phyloP scores from a whole-genome alignment of 2,113 vertebrate genomes.

The Typhlomys cinereus region DNA sequence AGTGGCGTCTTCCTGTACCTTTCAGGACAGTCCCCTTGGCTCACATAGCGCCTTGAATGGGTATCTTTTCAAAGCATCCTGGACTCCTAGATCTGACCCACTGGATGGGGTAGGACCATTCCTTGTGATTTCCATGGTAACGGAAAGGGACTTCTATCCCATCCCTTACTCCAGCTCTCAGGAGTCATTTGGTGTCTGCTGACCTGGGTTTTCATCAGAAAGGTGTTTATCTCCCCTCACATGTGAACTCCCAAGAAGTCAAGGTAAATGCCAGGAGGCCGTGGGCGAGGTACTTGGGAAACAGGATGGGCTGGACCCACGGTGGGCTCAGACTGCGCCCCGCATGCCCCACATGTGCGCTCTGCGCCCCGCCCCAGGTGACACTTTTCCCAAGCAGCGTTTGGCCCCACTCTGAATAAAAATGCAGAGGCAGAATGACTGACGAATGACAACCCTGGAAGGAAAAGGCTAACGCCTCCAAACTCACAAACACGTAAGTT shows the following conservation, averaged over 20 bases:
- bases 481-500: neutral
- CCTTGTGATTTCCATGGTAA: accelerated
- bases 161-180: neutral
- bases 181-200: neutral
- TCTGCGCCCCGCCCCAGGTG: neutral
- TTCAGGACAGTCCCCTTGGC: constrained; percentile 12
- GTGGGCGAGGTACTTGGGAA: neutral
- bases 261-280: neutral
- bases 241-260: neutral
- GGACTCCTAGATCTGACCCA: neutral
- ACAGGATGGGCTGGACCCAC: too few species aligned
- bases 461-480: neutral
- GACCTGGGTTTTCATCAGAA: neutral
- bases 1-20: constrained; percentile 58
- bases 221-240: neutral
- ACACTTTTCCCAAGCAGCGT: neutral
- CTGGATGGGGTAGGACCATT: neutral
- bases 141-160: neutral
- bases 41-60: neutral
- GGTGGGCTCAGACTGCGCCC: too few species aligned
- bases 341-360: too few species aligned
- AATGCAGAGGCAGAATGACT: neutral
- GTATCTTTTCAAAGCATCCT: neutral
- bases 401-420: neutral
- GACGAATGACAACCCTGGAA: neutral